Conservation (phyloP, 2,113 vertebrate genomes). For the Sinocyclocheilus maitianheensis region DNA sequence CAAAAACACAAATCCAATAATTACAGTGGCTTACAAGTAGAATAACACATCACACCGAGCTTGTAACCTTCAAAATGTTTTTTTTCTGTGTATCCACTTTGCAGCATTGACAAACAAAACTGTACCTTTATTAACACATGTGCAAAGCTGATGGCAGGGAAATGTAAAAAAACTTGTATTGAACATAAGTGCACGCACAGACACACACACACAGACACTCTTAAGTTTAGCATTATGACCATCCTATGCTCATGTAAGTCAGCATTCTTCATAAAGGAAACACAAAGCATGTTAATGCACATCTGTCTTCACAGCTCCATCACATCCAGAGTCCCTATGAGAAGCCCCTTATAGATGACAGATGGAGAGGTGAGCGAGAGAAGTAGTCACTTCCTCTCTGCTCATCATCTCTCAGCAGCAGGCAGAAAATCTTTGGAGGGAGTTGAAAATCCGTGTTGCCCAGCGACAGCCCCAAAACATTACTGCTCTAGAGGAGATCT, state of each 20-base stretch:
- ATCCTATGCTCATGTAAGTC: not conserved
- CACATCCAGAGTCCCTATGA: too few relatives aligned
- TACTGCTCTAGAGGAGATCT: too few relatives aligned
- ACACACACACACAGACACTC: not conserved
- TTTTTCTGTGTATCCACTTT: not conserved
- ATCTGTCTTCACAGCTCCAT: too few relatives aligned
- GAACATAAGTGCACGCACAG: not conserved
- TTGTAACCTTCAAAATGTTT: not conserved
- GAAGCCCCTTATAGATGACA: too few relatives aligned
- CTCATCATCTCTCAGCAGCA: too few relatives aligned
- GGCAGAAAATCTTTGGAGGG: too few relatives aligned
- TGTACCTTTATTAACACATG: slow-evolving; percentile 18
- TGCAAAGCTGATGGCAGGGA: slow-evolving; percentile 3
- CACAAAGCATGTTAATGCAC: too few relatives aligned
- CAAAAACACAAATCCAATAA: slow-evolving; percentile 2
- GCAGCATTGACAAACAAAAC: not conserved
- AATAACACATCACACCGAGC: not conserved
- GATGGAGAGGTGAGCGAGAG: too few relatives aligned
- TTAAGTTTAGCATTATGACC: not conserved
- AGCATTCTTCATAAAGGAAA: slow-evolving; percentile 30
- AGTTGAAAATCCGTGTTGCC: too few relatives aligned
- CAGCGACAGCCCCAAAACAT: too few relatives aligned
- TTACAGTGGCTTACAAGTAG: not conserved
- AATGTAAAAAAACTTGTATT: not conserved
- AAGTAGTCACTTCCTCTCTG: too few relatives aligned